phyloP scores from a whole-genome alignment of 2,888 invertebrate species.

The Ectemnius lituratus region DNA sequence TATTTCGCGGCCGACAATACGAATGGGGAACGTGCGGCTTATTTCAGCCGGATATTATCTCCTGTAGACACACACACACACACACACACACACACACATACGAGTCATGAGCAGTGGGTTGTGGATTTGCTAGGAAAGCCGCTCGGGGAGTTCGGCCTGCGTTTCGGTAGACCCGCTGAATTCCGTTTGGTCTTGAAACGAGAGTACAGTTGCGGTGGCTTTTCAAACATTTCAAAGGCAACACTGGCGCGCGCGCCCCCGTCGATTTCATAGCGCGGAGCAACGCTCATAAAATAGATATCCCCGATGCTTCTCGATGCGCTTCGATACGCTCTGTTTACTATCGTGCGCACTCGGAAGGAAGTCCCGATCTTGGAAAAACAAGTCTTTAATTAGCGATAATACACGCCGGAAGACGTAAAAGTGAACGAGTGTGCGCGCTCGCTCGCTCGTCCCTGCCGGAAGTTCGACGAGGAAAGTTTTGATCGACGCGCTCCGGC shows the following conservation, averaged over 20 bases:
- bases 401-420: slow-evolving; percentile 12
- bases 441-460: neutral
- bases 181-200: too few species aligned
- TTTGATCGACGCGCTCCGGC: neutral
- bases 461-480: slow-evolving; percentile 9
- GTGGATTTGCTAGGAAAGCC: too few species aligned
- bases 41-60: too few species aligned
- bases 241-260: neutral
- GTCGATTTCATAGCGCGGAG: slow-evolving; percentile 26
- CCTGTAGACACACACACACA: too few species aligned
- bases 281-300: slow-evolving; percentile 28
- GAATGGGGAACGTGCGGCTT: too few species aligned
- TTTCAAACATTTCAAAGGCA: too few species aligned
- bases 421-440: slow-evolving; percentile 7
- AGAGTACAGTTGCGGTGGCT: too few species aligned
- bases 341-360: slow-evolving; percentile 11
- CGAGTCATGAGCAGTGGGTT: too few species aligned
- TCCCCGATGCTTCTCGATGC: slow-evolving; percentile 24
- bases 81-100: too few species aligned
- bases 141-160: too few species aligned
- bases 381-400: slow-evolving; percentile 40
- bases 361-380: slow-evolving; percentile 6
- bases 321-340: slow-evolving; percentile 24
- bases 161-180: too few species aligned
- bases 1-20: too few species aligned